phyloP scores from a whole-genome alignment of 1,140 invertebrate species.

The Lasioglossum albipes region DNA sequence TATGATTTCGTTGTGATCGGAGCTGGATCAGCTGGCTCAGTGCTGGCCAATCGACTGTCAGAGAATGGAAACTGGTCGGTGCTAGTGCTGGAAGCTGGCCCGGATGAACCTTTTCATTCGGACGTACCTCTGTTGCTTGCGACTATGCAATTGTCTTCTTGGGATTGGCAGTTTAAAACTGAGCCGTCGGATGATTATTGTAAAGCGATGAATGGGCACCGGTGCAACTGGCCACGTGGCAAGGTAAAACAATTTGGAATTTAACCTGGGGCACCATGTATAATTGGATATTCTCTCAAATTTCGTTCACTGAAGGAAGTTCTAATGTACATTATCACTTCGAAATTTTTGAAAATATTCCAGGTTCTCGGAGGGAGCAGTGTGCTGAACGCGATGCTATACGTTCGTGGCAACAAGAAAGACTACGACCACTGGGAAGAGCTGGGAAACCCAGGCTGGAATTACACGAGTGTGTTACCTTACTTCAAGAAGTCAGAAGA shows the following conservation, averaged over 20 bases:
- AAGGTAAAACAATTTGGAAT: constrained; percentile 79
- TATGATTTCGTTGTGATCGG: constrained; percentile 91
- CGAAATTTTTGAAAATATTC: neutral
- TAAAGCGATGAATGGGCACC: constrained; percentile 82
- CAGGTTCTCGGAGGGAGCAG: constrained; percentile 87
- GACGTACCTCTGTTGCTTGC: constrained; percentile 89
- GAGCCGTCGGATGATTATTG: constrained; percentile 86
- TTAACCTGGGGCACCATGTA: too few relatives aligned
- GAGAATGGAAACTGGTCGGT: constrained; percentile 86
- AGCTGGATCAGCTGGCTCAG: constrained; percentile 90
- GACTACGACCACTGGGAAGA: constrained; percentile 91
- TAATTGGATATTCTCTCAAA: too few relatives aligned
- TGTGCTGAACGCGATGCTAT: constrained; percentile 93
- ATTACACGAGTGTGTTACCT: constrained; percentile 88
- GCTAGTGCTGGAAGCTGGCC: constrained; percentile 89
- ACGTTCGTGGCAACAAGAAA: constrained; percentile 89
- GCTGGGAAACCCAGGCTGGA: constrained; percentile 87
- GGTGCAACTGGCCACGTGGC: constrained; percentile 87
- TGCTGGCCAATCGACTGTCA: constrained; percentile 87
- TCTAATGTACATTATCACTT: too few relatives aligned
- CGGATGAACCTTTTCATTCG: constrained; percentile 87
- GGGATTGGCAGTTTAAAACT: constrained; percentile 91
- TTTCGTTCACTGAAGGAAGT: too few relatives aligned
- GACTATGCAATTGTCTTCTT: constrained; percentile 84
- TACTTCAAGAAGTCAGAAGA: constrained; percentile 90